phyloP scores from a whole-genome alignment of 2,113 vertebrate genomes.

The Oncorhynchus masou region DNA sequence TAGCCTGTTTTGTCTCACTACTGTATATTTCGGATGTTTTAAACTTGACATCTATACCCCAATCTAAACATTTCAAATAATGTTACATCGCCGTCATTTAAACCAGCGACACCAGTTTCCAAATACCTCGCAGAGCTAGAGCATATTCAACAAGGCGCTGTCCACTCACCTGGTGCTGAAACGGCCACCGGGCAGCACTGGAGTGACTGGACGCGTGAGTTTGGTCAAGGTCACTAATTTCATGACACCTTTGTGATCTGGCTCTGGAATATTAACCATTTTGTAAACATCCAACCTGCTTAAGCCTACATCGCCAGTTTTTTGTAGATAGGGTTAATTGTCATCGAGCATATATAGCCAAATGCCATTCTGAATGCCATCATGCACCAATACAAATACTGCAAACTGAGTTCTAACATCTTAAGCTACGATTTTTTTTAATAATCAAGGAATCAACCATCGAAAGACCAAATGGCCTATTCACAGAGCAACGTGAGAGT shows the following conservation, averaged over 20 bases:
- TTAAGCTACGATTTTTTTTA: neutral
- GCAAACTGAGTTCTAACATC: neutral
- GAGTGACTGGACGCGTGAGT: neutral
- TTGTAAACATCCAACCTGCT: too few species aligned
- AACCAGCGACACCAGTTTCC: too few species aligned
- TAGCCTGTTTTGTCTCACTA: neutral
- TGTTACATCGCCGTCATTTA: too few species aligned
- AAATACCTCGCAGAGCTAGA: too few species aligned
- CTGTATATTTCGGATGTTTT: too few species aligned
- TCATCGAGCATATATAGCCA: neutral
- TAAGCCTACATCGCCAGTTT: neutral
- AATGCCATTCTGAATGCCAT: neutral
- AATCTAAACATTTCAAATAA: neutral
- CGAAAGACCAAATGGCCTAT: constrained; percentile 29
- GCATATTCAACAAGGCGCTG: neutral
- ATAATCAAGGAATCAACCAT: constrained; percentile 7
- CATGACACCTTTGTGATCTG: neutral
- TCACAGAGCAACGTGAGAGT: neutral
- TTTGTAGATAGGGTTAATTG: too few species aligned
- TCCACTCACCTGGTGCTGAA: constrained; percentile 22
- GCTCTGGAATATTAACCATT: too few species aligned
- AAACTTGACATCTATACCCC: too few species aligned
- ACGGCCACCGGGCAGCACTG: neutral
- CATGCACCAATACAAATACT: neutral
- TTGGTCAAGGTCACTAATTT: neutral